These are phyloP conservation scores for Minunthozetes semirufus DNA, from an alignment of 2,888 invertebrate genomes.

Conservation along the genomic window DNA sequence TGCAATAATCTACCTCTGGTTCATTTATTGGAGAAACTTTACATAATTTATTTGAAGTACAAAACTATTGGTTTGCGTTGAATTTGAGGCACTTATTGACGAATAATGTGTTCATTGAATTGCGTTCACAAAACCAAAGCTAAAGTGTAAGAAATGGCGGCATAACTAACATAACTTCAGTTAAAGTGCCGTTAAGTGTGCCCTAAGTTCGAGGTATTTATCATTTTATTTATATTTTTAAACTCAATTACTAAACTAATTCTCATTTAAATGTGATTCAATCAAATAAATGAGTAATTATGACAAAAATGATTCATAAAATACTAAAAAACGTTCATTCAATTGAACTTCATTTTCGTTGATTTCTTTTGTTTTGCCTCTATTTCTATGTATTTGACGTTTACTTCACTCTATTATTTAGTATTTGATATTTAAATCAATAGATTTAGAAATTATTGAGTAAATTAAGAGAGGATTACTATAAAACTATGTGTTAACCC, in stretches of 20 bases:
- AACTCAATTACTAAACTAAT: not conserved
- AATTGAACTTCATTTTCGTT: not conserved
- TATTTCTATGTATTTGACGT: not conserved
- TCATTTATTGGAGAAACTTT: too few relatives aligned
- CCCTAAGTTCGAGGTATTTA: slow-evolving; percentile 20
- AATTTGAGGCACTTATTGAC: too few relatives aligned
- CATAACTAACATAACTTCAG: slow-evolving; percentile 16
- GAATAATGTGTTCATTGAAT: too few relatives aligned
- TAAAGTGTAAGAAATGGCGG: slow-evolving; percentile 28
- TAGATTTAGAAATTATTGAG: not conserved
- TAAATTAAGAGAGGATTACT: not conserved
- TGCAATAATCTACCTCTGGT: too few relatives aligned
- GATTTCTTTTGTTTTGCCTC: not conserved
- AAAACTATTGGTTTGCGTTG: too few relatives aligned
- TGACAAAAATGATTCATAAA: not conserved
- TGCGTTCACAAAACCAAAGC: not conserved
- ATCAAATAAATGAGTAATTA: not conserved
- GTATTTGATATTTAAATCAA: not conserved
- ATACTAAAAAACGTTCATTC: not conserved
- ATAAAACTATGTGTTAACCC: not conserved
- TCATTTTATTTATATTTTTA: not conserved
- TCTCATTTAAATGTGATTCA: not conserved
- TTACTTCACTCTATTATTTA: not conserved
- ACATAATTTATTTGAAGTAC: too few relatives aligned
- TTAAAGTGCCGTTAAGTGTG: slow-evolving; percentile 23